Evolutionary conservation across 2,888 invertebrate genomes (phyloP), one percentile per base, ranked within the genome.

Genomic region (Drepanosiphum platanoidis): DNA sequence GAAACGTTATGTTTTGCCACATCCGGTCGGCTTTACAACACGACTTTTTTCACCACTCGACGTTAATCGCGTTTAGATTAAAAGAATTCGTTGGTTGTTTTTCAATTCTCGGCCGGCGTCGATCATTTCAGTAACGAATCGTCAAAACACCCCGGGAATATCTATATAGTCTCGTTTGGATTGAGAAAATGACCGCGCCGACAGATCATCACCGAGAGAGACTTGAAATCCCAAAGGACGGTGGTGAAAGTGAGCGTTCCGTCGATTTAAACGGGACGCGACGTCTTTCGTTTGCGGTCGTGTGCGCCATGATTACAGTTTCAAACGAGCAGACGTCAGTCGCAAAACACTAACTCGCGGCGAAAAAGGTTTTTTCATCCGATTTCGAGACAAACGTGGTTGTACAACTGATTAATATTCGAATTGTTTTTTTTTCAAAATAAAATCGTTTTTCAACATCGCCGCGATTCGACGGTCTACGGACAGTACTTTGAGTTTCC

Each of bases 161-260:
- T 3, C 52, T 0, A n/a, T n/a, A n/a, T n/a, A 15, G 1, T 68
- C 9, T 32, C 32, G 46, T 52, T 32, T n/a, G n/a, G 32, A 46
- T 46, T 79, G 15, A 52, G n/a, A 68, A 66, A 32, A 68, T 46
- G 32, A 46, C 30, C 5, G 4, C n/a, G 66, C 13, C 34, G 9
- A 68, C 46, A 34, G n/a, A 68, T 79, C 66, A 79, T 79, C 34
- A 68, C 66, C 46, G 15, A 68, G 22, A 22, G 32, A 68, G 22
- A 22, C 22, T 9, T 32, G 2, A 3, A 4, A 22, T 46, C 34
- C 68, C n/a, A n/a, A n/a, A 66, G 66, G n/a, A 22, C n/a, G 27
- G 66, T 42, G 9, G n/a, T 30, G 3, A 72, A 72, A 34, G 34
- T 13, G 22, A 61, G 30, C 34, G 27, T 52, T 18, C 15, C 22